These are phyloP conservation scores for Dinothrombium tinctorium DNA, from an alignment of 1,140 invertebrate species.

Conservation along the genomic window DNA sequence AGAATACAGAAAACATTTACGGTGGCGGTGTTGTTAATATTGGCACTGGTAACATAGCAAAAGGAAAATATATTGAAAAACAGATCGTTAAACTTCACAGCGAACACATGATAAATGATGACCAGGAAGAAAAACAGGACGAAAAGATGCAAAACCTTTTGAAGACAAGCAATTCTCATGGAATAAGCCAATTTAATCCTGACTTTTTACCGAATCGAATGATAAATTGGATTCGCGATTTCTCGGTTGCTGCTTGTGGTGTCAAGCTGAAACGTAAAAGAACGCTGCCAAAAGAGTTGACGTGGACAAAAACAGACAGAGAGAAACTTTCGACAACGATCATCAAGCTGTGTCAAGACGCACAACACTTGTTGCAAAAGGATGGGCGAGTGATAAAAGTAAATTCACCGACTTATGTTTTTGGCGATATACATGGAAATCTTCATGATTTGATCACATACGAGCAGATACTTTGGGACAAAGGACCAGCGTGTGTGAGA, in stretches of 20 bases:
- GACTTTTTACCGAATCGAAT: constrained; percentile 2
- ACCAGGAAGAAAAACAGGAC: too few relatives aligned
- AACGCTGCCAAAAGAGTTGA: not conserved
- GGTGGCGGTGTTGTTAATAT: too few relatives aligned
- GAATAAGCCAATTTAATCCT: too few relatives aligned
- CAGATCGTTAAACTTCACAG: too few relatives aligned
- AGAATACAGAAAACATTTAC: too few relatives aligned
- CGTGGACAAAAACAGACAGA: not conserved
- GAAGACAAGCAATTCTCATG: too few relatives aligned
- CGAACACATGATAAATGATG: too few relatives aligned
- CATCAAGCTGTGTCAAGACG: constrained; percentile 10
- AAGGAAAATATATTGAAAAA: too few relatives aligned
- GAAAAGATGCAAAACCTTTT: too few relatives aligned
- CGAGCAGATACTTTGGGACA: constrained; percentile 33
- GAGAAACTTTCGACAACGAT: not conserved
- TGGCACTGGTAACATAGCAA: too few relatives aligned
- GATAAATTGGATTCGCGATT: constrained; percentile 4
- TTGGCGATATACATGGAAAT: constrained; percentile 34
- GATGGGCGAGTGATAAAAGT: constrained; percentile 18
- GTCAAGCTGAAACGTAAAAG: too few relatives aligned
- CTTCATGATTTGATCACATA: constrained; percentile 31
- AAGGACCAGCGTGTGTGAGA: constrained; percentile 30
- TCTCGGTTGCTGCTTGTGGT: too few relatives aligned
- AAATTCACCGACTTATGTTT: constrained; percentile 28
- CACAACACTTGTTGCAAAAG: constrained; percentile 2